Percentiles rank a stretch among this genome's conserved stretches.
phyloP scores from a whole-genome alignment of 2,113 vertebrate genomes.

The Leptocoma aspasia region DNA sequence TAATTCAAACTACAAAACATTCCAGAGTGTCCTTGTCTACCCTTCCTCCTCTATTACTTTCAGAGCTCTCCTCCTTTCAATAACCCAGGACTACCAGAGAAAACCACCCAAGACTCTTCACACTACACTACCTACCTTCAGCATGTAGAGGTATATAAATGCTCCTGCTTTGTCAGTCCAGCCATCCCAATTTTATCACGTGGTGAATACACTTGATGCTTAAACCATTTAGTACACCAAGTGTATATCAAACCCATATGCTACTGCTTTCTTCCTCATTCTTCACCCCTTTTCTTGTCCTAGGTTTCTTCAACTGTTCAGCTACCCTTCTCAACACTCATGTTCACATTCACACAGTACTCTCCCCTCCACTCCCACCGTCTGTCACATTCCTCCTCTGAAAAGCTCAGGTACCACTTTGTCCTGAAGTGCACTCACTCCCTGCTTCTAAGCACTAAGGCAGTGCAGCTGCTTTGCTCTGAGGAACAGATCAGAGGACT shows the following conservation, averaged over 20 bases:
- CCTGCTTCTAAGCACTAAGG: rapidly evolving
- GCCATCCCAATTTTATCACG: background rate
- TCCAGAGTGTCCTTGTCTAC: background rate
- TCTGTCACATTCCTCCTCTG: background rate
- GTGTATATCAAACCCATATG: background rate
- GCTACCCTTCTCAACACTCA: background rate
- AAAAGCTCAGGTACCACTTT: background rate
- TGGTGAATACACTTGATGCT: background rate
- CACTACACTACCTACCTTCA: background rate
- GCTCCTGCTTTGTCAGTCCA: background rate
- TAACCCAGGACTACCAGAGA: background rate
- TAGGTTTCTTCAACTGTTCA: background rate
- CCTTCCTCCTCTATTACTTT: background rate
- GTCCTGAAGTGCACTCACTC: background rate
- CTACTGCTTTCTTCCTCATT: background rate
- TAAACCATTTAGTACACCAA: background rate
- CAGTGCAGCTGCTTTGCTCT: background rate
- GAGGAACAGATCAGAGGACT: background rate
- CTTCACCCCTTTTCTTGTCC: background rate
- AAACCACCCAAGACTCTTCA: background rate
- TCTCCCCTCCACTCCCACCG: rapidly evolving
- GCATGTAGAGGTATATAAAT: rapidly evolving
- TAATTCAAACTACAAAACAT: background rate
- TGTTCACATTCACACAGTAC: background rate
- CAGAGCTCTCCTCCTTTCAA: background rate